Evolutionary conservation across 2,888 invertebrate species (phyloP).

Genomic region (Tolmerus cingulatus): DNA sequence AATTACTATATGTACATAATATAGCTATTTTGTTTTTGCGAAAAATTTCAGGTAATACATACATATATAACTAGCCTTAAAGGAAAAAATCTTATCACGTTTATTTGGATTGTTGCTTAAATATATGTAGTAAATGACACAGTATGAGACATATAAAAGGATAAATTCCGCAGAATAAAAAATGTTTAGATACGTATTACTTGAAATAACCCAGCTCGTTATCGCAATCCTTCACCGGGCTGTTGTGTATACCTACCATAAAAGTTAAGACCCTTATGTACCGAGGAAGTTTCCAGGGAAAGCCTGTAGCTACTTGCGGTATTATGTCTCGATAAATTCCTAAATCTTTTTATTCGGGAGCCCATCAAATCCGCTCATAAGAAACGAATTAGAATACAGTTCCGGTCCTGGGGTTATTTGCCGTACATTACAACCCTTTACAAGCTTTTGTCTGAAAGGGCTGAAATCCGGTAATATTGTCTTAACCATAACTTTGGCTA

Average conservation of each 20-base stretch:
- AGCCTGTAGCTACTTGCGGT: neutral
- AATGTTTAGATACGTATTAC: neutral
- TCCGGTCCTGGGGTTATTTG: neutral
- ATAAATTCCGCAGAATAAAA: neutral
- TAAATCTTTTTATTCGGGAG: neutral
- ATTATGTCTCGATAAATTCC: constrained; percentile 3
- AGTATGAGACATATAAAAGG: neutral
- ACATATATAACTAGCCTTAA: too few species aligned
- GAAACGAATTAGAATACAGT: constrained; percentile 2
- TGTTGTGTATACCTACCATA: neutral
- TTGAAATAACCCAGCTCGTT: neutral
- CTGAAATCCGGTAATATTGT: neutral
- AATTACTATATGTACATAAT: too few species aligned
- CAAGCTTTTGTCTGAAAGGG: neutral
- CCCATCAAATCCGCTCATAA: constrained; percentile 9
- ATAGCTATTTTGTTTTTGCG: too few species aligned
- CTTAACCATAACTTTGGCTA: neutral
- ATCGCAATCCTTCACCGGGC: neutral
- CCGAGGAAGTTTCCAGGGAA: neutral
- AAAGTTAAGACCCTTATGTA: neutral
- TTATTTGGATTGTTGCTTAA: neutral
- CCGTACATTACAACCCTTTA: constrained; percentile 10
- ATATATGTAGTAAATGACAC: neutral
- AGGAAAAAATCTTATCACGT: too few species aligned
- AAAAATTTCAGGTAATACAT: too few species aligned